Base-by-base conservation (phyloP, 2,797 vertebrate species). In the Peromyscus melanophrys region DNA sequence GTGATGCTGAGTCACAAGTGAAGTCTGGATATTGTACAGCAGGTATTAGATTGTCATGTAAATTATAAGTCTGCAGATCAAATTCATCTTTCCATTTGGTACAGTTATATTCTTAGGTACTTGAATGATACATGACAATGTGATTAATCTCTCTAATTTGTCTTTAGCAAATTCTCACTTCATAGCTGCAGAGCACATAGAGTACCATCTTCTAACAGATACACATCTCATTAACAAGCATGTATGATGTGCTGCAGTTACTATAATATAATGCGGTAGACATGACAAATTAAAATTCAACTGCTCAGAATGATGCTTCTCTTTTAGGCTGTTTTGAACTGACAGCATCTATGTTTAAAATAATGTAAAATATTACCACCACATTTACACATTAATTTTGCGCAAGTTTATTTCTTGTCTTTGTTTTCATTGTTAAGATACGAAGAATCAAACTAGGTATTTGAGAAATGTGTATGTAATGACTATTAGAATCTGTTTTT, bases 71-170 rank as follows among this genome's bases (percentile, higher is more conserved):
- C 95, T 69, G 46, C 94, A 95, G 63, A 37, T 81, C 2, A 19
- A 89, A 87, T 93, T 19, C 43, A 77, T 57, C n/a, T 94, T 87
- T 59, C 83, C n/a, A 89, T 89, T 94, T 59, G 27, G 73, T 94
- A 49, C 31, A 95, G 61, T 95, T 78, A 96, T 90, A 31, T 96
- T 95, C 43, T 97, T 96, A 82, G 92, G 31, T 90, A 37, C 93
- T 69, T 75, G 27, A 96, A 29, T 95, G 73, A 84, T 55, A 85
- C 43, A 89, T 93, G 49, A 61, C 86, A 96, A 95, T 63, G 4
- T 92, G 96, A 98, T 97, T 96, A 96, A 97, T 97, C 94, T 65
- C 85, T 89, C 57, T 95, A 89, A 96, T 96, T 97, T 98, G 94
- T 89, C 89, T 97, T 97, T 61, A 94, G 61, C 65, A 97, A 97